These are phyloP conservation scores for Neosalanx taihuensis DNA, from an alignment of 2,797 vertebrate species.

Conservation along the genomic window DNA sequence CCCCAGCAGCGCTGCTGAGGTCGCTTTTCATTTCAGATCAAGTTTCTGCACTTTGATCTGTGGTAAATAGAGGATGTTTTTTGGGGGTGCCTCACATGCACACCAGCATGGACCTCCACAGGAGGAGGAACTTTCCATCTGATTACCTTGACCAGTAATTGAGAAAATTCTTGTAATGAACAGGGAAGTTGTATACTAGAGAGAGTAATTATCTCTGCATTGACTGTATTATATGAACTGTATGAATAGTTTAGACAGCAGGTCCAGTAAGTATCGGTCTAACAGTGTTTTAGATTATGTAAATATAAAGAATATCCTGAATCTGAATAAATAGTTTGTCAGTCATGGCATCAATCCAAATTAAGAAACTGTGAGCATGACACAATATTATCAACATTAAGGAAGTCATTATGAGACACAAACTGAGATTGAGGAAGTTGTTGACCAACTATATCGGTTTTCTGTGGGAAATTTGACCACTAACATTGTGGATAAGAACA, in stretches of 20 bases:
- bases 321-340: not conserved
- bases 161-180: not conserved
- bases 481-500: constrained; percentile 41
- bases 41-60: constrained; percentile 67
- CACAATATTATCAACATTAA: not conserved
- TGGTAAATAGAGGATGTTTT: constrained; percentile 48
- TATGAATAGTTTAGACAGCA: too few relatives aligned
- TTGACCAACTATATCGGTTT: constrained; percentile 31
- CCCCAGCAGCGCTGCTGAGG: constrained; percentile 60
- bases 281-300: not conserved
- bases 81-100: constrained; percentile 31
- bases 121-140: not conserved
- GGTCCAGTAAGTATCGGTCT: not conserved
- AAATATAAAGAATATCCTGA: not conserved
- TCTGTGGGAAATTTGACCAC: constrained; percentile 43
- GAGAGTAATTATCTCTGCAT: not conserved
- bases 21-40: constrained; percentile 62
- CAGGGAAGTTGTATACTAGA: not conserved
- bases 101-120: not conserved
- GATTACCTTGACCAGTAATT: not conserved
- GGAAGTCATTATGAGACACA: constrained; percentile 4
- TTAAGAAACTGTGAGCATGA: too few relatives aligned
- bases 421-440: constrained; percentile 27
- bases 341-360: not conserved
- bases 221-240: too few relatives aligned